Evolutionary conservation across 2,113 vertebrate genomes (phyloP).

Genomic region (Anarrhichthys ocellatus): DNA sequence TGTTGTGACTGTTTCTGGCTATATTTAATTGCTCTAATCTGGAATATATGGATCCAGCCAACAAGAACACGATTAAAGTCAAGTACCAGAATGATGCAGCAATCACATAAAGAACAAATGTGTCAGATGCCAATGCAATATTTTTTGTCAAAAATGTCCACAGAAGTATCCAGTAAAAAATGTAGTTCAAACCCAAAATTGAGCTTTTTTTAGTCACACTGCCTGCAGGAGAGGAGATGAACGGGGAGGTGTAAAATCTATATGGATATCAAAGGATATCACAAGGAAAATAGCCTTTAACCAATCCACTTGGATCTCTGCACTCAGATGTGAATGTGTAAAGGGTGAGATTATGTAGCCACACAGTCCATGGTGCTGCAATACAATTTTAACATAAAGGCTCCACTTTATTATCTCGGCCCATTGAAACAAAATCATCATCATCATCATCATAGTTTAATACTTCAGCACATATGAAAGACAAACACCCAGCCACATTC

Average conservation of each 20-base stretch:
- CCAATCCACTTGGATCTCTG: conserved; percentile 26
- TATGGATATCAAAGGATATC: conserved; percentile 44
- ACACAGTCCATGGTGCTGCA: conserved; percentile 28
- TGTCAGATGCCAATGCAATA: not conserved
- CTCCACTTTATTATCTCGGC: conserved; percentile 54
- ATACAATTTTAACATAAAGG: conserved; percentile 51
- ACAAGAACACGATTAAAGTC: not conserved
- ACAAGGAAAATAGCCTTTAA: conserved; percentile 48
- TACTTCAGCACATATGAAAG: conserved; percentile 64
- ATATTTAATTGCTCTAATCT: not conserved
- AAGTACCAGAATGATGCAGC: not conserved
- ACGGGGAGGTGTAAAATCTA: conserved; percentile 36
- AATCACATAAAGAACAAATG: not conserved
- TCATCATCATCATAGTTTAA: conserved; percentile 48
- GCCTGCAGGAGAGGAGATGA: conserved; percentile 40
- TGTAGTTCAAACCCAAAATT: not conserved
- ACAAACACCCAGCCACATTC: conserved; percentile 45
- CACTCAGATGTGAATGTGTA: conserved; percentile 41
- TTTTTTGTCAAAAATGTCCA: conserved; percentile 8
- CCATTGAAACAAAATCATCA: conserved; percentile 49
- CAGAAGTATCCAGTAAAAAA: not conserved
- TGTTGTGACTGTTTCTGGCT: not conserved
- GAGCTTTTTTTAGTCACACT: not conserved
- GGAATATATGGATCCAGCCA: not conserved
- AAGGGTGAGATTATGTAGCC: conserved; percentile 40